Percentiles rank a stretch among this genome's conserved stretches.
Conservation (phyloP, 2,113 vertebrate species). For the Ramphastos sulfuratus region DNA sequence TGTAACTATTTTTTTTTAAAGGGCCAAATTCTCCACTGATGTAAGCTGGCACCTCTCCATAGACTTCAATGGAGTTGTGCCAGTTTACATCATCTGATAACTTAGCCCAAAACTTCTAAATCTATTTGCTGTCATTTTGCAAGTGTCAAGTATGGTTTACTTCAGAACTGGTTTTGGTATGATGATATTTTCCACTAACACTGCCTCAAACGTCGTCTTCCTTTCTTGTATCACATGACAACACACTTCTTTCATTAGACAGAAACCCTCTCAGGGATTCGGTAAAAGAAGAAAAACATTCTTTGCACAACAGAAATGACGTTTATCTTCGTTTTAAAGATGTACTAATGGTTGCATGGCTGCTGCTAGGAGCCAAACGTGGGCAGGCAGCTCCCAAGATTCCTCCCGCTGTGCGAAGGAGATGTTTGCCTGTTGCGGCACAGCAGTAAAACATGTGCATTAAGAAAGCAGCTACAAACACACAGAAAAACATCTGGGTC, state of each 20-base stretch:
- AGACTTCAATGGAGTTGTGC: constrained; percentile 44
- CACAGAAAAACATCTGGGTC: neutral
- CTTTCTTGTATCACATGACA: neutral
- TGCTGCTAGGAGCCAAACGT: neutral
- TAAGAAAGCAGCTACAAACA: neutral
- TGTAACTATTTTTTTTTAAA: constrained; percentile 24
- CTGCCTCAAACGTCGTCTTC: neutral
- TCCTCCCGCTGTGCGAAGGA: neutral
- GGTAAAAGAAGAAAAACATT: neutral
- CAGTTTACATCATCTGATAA: constrained; percentile 59
- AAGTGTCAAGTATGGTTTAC: constrained; percentile 6
- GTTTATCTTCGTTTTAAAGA: neutral
- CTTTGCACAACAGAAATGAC: neutral
- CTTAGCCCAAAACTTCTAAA: constrained; percentile 48
- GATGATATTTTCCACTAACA: constrained; percentile 20
- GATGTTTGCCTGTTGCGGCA: neutral
- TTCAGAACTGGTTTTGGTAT: constrained; percentile 31
- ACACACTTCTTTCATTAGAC: constrained; percentile 33
- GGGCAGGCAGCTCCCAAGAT: neutral
- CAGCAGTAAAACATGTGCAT: neutral
- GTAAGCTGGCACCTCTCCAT: constrained; percentile 51
- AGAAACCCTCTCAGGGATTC: neutral
- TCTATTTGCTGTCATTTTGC: constrained; percentile 40
- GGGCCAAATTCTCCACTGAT: constrained; percentile 50
- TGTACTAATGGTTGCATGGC: rapidly evolving